These are phyloP conservation scores for Spea hammondii DNA, from an alignment of 2,797 vertebrate species.

Conservation along the genomic window DNA sequence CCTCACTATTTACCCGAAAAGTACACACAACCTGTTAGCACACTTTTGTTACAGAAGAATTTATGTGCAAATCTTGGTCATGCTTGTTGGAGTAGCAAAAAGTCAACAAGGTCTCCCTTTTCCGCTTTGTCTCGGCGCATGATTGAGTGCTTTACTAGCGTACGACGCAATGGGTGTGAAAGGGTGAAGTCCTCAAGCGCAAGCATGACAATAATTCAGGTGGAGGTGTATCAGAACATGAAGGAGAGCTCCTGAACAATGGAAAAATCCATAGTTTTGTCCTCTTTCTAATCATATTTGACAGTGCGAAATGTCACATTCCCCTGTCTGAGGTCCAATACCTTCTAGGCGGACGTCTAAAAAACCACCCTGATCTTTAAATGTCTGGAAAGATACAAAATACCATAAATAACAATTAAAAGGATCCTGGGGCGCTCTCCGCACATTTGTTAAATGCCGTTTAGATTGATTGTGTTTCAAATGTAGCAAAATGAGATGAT, in stretches of 20 bases:
- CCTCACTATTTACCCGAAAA: background rate
- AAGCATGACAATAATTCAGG: constrained; percentile 10
- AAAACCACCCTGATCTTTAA: constrained; percentile 20
- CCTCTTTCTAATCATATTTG: constrained; percentile 16
- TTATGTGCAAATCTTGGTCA: constrained; percentile 2
- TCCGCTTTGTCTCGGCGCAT: background rate
- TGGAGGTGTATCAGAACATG: constrained; percentile 8
- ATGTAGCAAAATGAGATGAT: background rate
- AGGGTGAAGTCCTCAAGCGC: background rate
- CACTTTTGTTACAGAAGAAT: constrained; percentile 2
- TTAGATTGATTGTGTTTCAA: constrained; percentile 13
- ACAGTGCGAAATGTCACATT: constrained; percentile 39
- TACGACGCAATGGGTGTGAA: background rate
- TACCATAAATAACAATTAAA: constrained; percentile 37
- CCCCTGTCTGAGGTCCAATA: background rate
- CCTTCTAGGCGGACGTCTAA: constrained; percentile 7
- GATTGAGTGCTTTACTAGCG: background rate
- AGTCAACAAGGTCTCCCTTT: background rate
- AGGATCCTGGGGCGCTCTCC: background rate
- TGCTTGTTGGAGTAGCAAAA: constrained; percentile 15
- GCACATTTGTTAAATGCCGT: constrained; percentile 15
- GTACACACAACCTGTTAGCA: constrained; percentile 14
- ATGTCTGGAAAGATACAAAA: constrained; percentile 16
- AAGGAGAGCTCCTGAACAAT: background rate
- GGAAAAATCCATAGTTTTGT: constrained; percentile 28